phyloP scores from a whole-genome alignment of 2,113 vertebrate species.

The Irena cyanogastra region DNA sequence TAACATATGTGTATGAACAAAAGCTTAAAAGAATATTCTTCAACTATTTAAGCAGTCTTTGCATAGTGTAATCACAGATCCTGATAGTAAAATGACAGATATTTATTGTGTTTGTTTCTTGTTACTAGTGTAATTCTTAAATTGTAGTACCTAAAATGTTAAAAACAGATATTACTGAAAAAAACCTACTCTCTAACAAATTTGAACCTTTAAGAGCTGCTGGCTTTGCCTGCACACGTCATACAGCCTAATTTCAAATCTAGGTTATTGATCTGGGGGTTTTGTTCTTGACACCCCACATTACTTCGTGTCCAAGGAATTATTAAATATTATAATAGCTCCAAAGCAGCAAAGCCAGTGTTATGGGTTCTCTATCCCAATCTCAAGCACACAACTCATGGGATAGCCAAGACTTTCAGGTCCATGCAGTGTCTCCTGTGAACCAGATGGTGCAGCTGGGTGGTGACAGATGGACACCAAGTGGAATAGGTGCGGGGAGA shows the following conservation, averaged over 20 bases:
- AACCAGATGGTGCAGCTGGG: not conserved
- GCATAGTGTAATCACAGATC: not conserved
- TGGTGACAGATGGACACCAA: not conserved
- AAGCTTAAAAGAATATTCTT: not conserved
- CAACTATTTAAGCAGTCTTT: not conserved
- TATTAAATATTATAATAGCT: not conserved
- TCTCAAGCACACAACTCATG: not conserved
- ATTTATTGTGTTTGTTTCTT: not conserved
- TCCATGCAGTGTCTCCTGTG: accelerated
- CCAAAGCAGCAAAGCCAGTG: not conserved
- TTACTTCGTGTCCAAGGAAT: not conserved
- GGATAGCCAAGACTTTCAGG: accelerated
- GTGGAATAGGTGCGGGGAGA: not conserved
- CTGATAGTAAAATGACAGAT: not conserved
- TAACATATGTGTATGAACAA: not conserved
- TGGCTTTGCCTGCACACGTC: not conserved
- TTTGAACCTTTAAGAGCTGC: not conserved
- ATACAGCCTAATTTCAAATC: not conserved
- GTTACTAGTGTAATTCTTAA: not conserved
- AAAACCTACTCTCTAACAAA: not conserved
- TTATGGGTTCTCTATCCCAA: not conserved
- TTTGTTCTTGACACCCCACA: not conserved
- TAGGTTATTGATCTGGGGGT: accelerated
- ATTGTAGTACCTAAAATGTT: not conserved
- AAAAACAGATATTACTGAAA: not conserved